Evolutionary conservation across 2,888 invertebrate species (phyloP).

Genomic region (Carcina quercana): DNA sequence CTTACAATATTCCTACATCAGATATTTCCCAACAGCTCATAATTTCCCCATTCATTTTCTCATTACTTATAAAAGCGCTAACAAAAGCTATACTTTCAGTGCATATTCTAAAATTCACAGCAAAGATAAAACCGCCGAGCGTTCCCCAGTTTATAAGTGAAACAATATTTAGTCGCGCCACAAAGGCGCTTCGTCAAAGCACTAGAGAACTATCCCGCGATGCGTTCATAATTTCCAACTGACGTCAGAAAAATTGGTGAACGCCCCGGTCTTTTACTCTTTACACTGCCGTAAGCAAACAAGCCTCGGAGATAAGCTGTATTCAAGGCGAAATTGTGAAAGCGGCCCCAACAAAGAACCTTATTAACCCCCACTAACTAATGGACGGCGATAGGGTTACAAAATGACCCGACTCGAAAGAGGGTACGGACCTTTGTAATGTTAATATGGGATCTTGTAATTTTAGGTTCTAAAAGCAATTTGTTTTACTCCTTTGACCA

Average conservation of each 20-base stretch:
- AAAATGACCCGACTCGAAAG: conserved; percentile 37
- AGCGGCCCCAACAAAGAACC: conserved; percentile 56
- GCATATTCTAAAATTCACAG: no score
- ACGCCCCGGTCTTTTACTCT: conserved; percentile 40
- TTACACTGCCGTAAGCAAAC: conserved; percentile 58
- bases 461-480: no score
- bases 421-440: conserved; percentile 46
- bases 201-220: conserved; percentile 28
- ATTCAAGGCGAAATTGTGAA: conserved; percentile 66
- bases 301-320: conserved; percentile 59
- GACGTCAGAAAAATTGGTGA: conserved; percentile 54
- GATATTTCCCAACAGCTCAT: no score
- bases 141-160: no score
- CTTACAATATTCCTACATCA: no score
- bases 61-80: no score
- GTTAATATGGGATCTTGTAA: conserved; percentile 40
- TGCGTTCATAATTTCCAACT: conserved; percentile 50
- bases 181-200: conserved; percentile 29
- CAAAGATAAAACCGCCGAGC: no score
- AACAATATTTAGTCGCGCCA: no score
- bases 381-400: conserved; percentile 60
- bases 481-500: neutral
- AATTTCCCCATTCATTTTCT: no score
- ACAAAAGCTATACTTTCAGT: no score
- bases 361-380: conserved; percentile 66